A percentile compares a stretch with the other conserved stretches of the same genome.
phyloP scores from a whole-genome alignment of 2,888 invertebrate species.

The Cephus pygmeus region DNA sequence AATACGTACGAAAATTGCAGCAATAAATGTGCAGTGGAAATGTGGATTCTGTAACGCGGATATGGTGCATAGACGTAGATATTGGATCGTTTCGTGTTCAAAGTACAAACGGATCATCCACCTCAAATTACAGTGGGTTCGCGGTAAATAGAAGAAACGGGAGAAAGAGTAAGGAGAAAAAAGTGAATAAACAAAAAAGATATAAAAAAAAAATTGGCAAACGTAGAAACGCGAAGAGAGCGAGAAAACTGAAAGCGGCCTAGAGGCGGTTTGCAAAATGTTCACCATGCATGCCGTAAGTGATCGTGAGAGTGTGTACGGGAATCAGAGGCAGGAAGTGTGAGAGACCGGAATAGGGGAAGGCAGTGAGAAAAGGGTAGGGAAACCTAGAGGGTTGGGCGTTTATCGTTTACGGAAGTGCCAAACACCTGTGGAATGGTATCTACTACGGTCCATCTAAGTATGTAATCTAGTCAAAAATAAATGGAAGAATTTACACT shows the following conservation, averaged over 20 bases:
- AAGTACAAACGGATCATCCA: conserved; percentile 16
- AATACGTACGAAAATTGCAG: neutral
- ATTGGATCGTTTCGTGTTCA: conserved; percentile 28
- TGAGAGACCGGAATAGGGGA: conserved; percentile 35
- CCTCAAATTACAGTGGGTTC: conserved; percentile 26
- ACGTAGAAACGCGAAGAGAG: neutral
- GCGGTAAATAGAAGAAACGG: neutral
- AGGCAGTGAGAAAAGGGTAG: conserved; percentile 53
- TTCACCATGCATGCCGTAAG: conserved; percentile 49
- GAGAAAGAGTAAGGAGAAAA: neutral
- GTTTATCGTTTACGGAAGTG: conserved; percentile 65
- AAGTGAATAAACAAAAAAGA: conserved; percentile 1
- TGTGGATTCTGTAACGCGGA: neutral
- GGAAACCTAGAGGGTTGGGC: conserved; percentile 55
- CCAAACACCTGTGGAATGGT: conserved; percentile 65
- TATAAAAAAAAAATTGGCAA: neutral
- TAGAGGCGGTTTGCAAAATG: conserved; percentile 1
- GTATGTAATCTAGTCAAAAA: neutral
- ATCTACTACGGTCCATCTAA: conserved; percentile 1
- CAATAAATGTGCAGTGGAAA: neutral
- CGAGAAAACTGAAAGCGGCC: neutral
- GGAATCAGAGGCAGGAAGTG: conserved; percentile 20
- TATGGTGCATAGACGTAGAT: conserved; percentile 8
- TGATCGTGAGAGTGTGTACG: conserved; percentile 40
- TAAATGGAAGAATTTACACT: neutral